Evolutionary conservation across 2,888 invertebrate genomes (phyloP), one percentile per base, ranked within the genome.

Genomic region (Anticlea derivata): DNA sequence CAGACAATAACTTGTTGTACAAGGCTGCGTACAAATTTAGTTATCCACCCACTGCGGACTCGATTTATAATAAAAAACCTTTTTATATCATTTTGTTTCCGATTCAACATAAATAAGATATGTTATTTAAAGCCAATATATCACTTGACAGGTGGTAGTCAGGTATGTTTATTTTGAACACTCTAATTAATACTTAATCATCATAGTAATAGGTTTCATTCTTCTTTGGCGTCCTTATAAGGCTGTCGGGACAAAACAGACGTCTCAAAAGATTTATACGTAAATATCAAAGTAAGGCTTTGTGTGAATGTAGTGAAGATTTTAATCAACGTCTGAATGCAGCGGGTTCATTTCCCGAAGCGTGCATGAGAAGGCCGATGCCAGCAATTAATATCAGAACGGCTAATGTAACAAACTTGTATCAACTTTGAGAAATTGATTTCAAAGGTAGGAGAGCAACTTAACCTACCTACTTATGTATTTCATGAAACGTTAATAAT

Each of bases 21-120:
- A 87, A 76, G 78, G 66, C 58, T 67, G 75, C 63, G 78, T 86
- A 88, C 87, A 87, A 87, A 88, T 88, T 88, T 83, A 86, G 85
- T 86, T 82, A 83, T 87, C 85, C 87, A 73, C 88, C 87, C 86
- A 86, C 87, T 79, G 74, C 48, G 57, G 61, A 63, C 70, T 61
- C 81, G 80, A 86, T 88, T 87, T 86, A 86, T 84, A 84, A 83
- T 84, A 60, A 70, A 84, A 85, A 79, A 75, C 68, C 70, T 72
- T 83, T 90, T 90, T 87, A 79, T 87, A 80, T 85, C 64, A 80
- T 87, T 91, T 89, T 87, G 83, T 88, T 88, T 86, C 82, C 80
- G 84, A 90, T 89, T 86, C 89, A 86, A 89, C 90, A 90, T 91
- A 90, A 91, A 91, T 91, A 91, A 91, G 91, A 91, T 89, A 90